phyloP scores from a whole-genome alignment of 1,140 invertebrate genomes.

The Lutraria rhynchaena region DNA sequence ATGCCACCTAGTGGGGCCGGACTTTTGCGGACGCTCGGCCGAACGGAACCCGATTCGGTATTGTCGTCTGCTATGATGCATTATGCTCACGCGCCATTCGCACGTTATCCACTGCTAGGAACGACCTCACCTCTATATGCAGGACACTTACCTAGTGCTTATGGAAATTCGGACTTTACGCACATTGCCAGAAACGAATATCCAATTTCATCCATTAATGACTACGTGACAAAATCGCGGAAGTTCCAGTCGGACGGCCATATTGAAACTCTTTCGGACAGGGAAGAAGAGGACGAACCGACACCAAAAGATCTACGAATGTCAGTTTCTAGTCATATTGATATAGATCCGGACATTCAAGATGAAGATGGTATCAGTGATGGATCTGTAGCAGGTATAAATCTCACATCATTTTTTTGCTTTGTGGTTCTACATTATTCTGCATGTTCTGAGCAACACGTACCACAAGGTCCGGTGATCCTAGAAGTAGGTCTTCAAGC shows the following conservation, averaged over 20 bases:
- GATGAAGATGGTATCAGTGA: conserved; percentile 31
- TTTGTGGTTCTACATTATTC: no score
- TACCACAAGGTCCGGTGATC: no score
- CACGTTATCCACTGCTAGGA: background rate
- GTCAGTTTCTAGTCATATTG: background rate
- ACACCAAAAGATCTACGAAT: conserved; percentile 28
- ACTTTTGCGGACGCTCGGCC: background rate
- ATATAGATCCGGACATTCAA: background rate
- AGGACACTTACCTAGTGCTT: conserved; percentile 37
- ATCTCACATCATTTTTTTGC: no score
- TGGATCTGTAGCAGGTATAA: conserved; percentile 5
- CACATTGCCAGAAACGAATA: conserved; percentile 25
- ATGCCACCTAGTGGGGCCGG: conserved; percentile 43
- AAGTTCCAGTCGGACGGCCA: background rate
- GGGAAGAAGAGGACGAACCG: background rate
- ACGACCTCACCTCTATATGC: background rate
- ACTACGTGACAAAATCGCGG: conserved; percentile 11
- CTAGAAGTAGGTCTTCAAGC: no score
- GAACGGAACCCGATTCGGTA: conserved; percentile 1
- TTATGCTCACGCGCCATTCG: background rate
- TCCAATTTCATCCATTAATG: conserved; percentile 22
- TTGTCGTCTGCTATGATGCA: conserved; percentile 30
- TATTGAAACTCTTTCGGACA: background rate
- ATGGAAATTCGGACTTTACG: conserved; percentile 5
- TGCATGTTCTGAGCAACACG: no score